Conservation (phyloP, 2,888 invertebrate genomes). For the Linnaemya tessellans region DNA sequence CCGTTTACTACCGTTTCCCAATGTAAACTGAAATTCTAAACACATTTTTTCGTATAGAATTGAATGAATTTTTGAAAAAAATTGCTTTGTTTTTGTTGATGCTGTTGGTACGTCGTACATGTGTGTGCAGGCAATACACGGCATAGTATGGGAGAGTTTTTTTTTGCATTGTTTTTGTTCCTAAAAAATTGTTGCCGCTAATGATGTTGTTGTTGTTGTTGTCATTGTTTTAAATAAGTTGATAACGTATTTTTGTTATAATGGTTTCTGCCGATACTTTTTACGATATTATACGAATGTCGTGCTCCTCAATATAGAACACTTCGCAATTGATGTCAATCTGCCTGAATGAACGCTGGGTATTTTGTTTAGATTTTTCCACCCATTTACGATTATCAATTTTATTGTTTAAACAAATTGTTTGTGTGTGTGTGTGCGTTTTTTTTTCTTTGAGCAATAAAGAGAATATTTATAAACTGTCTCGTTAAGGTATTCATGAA, state of each 20-base stretch:
- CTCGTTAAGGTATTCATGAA: constrained; percentile 40
- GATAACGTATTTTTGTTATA: constrained; percentile 52
- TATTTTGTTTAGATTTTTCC: constrained; percentile 18
- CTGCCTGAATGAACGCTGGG: constrained; percentile 4
- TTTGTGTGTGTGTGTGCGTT: not conserved
- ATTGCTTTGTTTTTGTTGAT: constrained; percentile 14
- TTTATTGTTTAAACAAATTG: constrained; percentile 35
- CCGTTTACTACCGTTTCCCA: constrained; percentile 67
- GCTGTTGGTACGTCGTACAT: constrained; percentile 10
- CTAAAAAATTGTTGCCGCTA: constrained; percentile 20
- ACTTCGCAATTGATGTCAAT: constrained; percentile 32
- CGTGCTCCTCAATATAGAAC: constrained; percentile 43
- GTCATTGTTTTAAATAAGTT: constrained; percentile 48
- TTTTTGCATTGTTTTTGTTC: constrained; percentile 30
- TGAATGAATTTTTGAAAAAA: constrained; percentile 50
- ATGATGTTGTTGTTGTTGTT: constrained; percentile 24
- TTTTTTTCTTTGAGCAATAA: constrained; percentile 21
- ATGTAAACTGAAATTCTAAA: constrained; percentile 70
- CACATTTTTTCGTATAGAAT: constrained; percentile 45
- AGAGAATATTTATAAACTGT: constrained; percentile 48
- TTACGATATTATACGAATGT: constrained; percentile 54
- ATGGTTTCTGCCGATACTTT: constrained; percentile 41
- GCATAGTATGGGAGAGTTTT: constrained; percentile 45
- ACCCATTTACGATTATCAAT: constrained; percentile 54
- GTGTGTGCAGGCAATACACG: constrained; percentile 45